Evolutionary conservation across 2,797 vertebrate genomes (phyloP).

Genomic region (Xyrichtys novacula): DNA sequence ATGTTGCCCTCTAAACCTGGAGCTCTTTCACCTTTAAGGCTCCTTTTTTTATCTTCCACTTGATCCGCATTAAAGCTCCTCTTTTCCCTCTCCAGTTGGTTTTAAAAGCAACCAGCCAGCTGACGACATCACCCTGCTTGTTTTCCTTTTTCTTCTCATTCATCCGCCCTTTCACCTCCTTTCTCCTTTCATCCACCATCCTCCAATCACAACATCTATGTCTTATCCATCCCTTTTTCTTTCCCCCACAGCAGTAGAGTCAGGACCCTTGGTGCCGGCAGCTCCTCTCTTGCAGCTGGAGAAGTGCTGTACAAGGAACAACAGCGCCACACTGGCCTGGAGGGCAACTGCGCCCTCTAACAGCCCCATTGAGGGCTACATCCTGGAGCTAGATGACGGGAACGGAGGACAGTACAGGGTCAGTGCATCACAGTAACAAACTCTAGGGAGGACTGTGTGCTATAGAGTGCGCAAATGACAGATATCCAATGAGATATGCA

Average conservation of each 20-base stretch:
- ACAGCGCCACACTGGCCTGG: slow-evolving; percentile 98
- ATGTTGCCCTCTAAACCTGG: slow-evolving; percentile 49
- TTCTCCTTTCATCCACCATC: not conserved
- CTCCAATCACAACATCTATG: not conserved
- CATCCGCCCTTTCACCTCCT: not conserved
- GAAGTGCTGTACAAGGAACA: slow-evolving; percentile 96
- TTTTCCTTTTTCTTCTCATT: slow-evolving; percentile 10
- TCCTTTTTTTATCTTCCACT: slow-evolving; percentile 10
- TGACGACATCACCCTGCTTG: slow-evolving; percentile 24
- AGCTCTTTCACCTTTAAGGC: slow-evolving; percentile 28
- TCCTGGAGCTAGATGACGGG: slow-evolving; percentile 97
- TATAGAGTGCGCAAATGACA: not conserved
- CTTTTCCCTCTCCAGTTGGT: slow-evolving; percentile 32
- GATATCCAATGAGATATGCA: slow-evolving; percentile 8
- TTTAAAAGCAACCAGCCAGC: slow-evolving; percentile 28
- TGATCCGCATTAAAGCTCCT: slow-evolving; percentile 40
- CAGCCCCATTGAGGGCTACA: slow-evolving; percentile 93
- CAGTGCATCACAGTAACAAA: slow-evolving; percentile 45
- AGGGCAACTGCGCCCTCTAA: slow-evolving; percentile 86
- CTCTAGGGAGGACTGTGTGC: not conserved
- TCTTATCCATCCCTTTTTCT: slow-evolving; percentile 17
- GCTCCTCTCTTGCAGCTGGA: slow-evolving; percentile 95
- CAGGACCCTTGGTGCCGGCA: slow-evolving; percentile 85
- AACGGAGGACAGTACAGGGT: slow-evolving; percentile 97
- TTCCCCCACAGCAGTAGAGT: slow-evolving; percentile 74